Base-by-base conservation (phyloP, 2,797 vertebrate species). In the Sebastiscus tertius region DNA sequence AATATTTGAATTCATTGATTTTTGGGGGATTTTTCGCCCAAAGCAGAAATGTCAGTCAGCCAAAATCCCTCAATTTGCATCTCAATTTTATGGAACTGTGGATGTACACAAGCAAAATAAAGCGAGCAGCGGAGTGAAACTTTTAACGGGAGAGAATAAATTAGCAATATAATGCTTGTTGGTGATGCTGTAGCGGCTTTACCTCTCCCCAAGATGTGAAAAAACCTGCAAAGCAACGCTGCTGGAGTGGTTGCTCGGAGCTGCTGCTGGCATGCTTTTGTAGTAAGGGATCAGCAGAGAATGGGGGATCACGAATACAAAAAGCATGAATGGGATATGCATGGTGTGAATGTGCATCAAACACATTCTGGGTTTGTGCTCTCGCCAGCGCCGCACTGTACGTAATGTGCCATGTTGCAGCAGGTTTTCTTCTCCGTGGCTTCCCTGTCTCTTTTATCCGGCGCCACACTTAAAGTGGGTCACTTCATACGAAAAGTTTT, bases 261-360 rank as follows among this genome's bases (percentile, higher is more conserved):
- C 83, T 52, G 82, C 85, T 85, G 85, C 85, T 85, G 85, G 88
- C 85, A 84, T 79, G 92, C 81, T 88, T 90, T 92, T 88, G 73
- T 88, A 84, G 90, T 79, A 80, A 75, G 79, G 85, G 88, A 90
- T 91, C 87, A 89, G 79, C 80, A 14, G 73, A 89, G 90, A 89
- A 89, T 39, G 86, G 76, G 87, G 87, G 82, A 88, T 90, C 89
- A 90, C 89, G 78, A 91, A 92, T 89, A 90, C 87, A 92, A 89
- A 65, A 92, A 86, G 85, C 84, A 87, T 91, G 82, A 79, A 82
- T 77, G 78, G 87, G 87, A 92, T 88, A 83, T 86, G 76, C 86
- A 79, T 52, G 72, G 76, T 68, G 84, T 87, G 86, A 87, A 89
- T 85, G 89, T 88, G 77, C 90, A 91, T 92, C 89, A 86, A 85